Percentiles rank a stretch among this genome's conserved stretches.
These are phyloP conservation scores for Cryptocheilus praepositus DNA, from an alignment of 2,888 invertebrate species.

Conservation along the genomic window DNA sequence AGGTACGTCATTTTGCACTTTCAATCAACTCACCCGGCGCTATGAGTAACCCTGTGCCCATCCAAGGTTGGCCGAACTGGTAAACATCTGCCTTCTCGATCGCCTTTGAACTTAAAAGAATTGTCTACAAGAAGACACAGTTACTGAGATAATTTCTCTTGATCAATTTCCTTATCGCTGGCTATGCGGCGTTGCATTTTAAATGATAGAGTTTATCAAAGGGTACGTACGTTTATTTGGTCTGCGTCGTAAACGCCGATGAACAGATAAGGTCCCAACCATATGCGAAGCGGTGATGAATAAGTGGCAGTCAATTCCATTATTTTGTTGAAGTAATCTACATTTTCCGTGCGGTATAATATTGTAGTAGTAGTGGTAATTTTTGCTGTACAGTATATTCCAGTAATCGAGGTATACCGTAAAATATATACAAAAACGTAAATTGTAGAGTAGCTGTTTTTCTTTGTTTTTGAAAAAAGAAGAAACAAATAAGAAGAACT, in stretches of 20 bases:
- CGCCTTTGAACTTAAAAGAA: constrained; percentile 27
- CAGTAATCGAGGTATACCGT: neutral
- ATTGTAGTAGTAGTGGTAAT: neutral
- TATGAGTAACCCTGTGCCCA: constrained; percentile 39
- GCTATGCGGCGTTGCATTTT: too few species aligned
- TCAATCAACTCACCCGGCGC: constrained; percentile 31
- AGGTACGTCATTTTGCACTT: neutral
- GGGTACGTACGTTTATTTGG: constrained; percentile 20
- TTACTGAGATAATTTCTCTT: neutral
- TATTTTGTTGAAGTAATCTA: neutral
- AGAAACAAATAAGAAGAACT: too few species aligned
- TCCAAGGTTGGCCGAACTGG: constrained; percentile 30
- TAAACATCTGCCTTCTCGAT: constrained; percentile 38
- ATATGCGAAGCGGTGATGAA: constrained; percentile 20
- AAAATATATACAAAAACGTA: too few species aligned
- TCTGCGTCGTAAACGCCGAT: constrained; percentile 19
- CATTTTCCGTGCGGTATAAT: neutral
- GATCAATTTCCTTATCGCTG: neutral
- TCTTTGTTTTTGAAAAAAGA: too few species aligned
- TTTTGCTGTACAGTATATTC: neutral
- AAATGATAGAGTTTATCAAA: too few species aligned
- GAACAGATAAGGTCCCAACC: constrained; percentile 27
- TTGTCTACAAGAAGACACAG: constrained; percentile 10
- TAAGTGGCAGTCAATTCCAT: neutral
- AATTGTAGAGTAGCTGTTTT: too few species aligned